phyloP scores from a whole-genome alignment of 2,888 invertebrate species.

The Epinotia brunnichana region DNA sequence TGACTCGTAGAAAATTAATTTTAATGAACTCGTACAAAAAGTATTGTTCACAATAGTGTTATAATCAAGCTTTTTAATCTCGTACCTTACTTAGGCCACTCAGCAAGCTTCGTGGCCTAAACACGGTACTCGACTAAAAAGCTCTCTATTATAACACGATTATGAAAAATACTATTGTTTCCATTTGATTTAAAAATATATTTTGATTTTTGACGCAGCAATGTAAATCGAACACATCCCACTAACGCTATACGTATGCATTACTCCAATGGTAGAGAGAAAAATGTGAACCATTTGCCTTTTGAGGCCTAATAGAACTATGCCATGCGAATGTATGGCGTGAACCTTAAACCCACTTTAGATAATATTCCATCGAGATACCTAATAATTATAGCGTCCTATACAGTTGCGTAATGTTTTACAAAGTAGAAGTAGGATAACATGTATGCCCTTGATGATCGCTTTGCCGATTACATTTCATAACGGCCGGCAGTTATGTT shows the following conservation, averaged over 20 bases:
- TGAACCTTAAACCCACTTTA: constrained; percentile 11
- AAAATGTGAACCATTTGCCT: constrained; percentile 37
- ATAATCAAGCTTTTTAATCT: no score
- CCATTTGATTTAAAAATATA: no score
- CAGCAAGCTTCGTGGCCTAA: no score
- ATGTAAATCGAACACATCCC: constrained; percentile 6
- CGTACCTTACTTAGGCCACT: no score
- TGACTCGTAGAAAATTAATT: no score
- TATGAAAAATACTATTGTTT: no score
- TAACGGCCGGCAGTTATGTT: constrained; percentile 3
- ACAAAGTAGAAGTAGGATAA: neutral
- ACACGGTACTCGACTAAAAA: no score
- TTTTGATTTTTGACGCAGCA: constrained; percentile 1
- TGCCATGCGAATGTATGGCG: constrained; percentile 27
- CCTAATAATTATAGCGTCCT: constrained; percentile 28
- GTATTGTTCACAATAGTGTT: no score
- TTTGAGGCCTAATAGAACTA: constrained; percentile 34
- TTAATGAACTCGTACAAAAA: no score
- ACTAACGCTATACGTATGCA: neutral
- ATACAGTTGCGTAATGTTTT: constrained; percentile 19
- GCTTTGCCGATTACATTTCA: neutral
- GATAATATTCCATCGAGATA: constrained; percentile 13
- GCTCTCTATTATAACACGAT: no score
- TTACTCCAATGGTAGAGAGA: constrained; percentile 10
- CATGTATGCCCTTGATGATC: neutral